A percentile compares a stretch with the other conserved stretches of the same genome.
phyloP scores from a whole-genome alignment of 1,140 invertebrate genomes.

The Drepana arcuata region DNA sequence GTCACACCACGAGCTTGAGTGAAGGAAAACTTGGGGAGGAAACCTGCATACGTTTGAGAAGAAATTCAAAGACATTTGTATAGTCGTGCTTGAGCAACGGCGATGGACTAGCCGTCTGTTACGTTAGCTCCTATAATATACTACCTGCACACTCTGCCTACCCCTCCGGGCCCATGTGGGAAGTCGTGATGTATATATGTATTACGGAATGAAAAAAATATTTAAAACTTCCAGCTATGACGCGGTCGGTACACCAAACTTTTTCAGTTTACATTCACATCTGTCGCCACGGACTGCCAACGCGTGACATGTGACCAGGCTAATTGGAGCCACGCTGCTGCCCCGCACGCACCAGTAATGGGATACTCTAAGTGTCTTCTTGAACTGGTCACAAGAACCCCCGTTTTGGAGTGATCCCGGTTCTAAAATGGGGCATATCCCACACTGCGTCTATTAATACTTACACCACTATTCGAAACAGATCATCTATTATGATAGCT shows the following conservation, averaged over 20 bases:
- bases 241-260: conserved; percentile 35
- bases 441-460: conserved; percentile 42
- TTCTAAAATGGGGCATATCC: conserved; percentile 46
- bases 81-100: too few relatives aligned
- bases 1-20: too few relatives aligned
- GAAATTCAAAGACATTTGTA: too few relatives aligned
- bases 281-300: conserved; percentile 55
- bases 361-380: conserved; percentile 25
- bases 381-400: conserved; percentile 21
- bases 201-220: background rate
- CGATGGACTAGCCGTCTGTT: too few relatives aligned
- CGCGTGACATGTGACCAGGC: conserved; percentile 26
- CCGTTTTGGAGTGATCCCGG: conserved; percentile 28
- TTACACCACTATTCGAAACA: conserved; percentile 5
- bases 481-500: conserved; percentile 1
- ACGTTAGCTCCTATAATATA: too few relatives aligned
- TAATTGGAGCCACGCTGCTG: background rate
- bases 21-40: too few relatives aligned
- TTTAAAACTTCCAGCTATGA: background rate
- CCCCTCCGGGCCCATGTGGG: too few relatives aligned
- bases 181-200: background rate
- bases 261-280: conserved; percentile 61
- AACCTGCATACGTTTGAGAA: too few relatives aligned
- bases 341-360: too few relatives aligned
- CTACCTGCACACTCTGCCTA: too few relatives aligned